Base-by-base conservation (phyloP, 2,113 vertebrate genomes). In the Rhabdornis inornatus region DNA sequence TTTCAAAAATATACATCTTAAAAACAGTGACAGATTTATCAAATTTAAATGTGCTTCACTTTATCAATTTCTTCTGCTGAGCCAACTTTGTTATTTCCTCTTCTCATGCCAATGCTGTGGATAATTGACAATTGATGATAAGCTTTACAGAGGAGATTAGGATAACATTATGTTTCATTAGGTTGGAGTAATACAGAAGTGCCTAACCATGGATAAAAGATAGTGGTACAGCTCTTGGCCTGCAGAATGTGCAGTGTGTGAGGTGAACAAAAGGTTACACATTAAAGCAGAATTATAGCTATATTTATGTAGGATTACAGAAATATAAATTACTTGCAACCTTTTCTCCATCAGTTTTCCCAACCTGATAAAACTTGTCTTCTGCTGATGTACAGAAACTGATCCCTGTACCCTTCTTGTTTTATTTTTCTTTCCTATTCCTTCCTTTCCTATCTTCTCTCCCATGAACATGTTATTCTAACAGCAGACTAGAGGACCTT, bases 81-180 rank as follows among this genome's bases (percentile, higher is more conserved):
- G 28, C 30, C 40, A 89, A 57, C 71, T 90, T 87, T 76, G 45
- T 90, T 89, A 65, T 86, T 92, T 86, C 24, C 6, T 79, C 59
- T 49, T 79, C 61, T 87, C 30, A 42, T 86, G 45, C 59, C 31
- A 60, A 1, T 12, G 6, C 52, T 25, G 49, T 82, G 57, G 39
- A 64, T 93, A 96, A 93, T 49, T 93, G 70, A 59, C 65, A 89
- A 84, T 33, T 91, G 72, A 78, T 61, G 47, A 82, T 69, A 88
- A 93, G 71, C 84, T 90, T 83, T 81, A 59, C 16, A 74, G 80
- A 61, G 45, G n/a, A 88, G 80, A 89, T 95, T 74, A 83, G 33
- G 80, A 63, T 92, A 89, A 89, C 50, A 33, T 68, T 92, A 66
- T 68, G 42, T 74, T 89, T 85, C 35, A 59, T 93, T 91, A 84